A percentile compares a stretch with the other conserved stretches of the same genome.
Evolutionary conservation across 2,888 invertebrate species (phyloP).

Genomic region (Eustalomyia histrio): DNA sequence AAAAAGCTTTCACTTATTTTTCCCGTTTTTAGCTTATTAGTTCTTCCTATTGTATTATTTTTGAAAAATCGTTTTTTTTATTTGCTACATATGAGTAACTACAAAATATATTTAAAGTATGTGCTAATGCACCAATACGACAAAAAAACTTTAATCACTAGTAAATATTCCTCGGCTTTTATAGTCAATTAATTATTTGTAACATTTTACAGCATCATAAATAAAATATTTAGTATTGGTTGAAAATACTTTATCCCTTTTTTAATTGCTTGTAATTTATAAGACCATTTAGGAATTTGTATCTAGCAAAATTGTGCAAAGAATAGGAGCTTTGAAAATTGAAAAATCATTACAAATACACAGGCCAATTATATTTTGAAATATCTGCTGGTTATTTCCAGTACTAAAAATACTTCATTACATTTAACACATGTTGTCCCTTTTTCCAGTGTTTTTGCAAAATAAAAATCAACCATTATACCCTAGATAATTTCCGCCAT

Average conservation of each 20-base stretch:
- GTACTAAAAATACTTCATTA: background rate
- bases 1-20: no score
- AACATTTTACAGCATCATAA: conserved; percentile 19
- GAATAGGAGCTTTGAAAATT: conserved; percentile 28
- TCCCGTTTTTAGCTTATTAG: no score
- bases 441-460: background rate
- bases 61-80: no score
- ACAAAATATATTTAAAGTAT: background rate
- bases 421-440: conserved; percentile 1
- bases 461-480: conserved; percentile 21
- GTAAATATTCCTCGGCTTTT: background rate
- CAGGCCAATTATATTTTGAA: conserved; percentile 27
- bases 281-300: conserved; percentile 6
- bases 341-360: conserved; percentile 39
- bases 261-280: conserved; percentile 51
- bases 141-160: background rate
- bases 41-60: no score
- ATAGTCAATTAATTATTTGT: background rate
- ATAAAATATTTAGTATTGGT: conserved; percentile 21
- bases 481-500: conserved; percentile 49
- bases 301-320: background rate
- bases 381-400: background rate
- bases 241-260: conserved; percentile 29
- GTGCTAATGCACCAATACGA: background rate
- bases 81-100: background rate